These are phyloP conservation scores for Aspidapion aeneum DNA, from an alignment of 2,888 invertebrate genomes.

Conservation along the genomic window DNA sequence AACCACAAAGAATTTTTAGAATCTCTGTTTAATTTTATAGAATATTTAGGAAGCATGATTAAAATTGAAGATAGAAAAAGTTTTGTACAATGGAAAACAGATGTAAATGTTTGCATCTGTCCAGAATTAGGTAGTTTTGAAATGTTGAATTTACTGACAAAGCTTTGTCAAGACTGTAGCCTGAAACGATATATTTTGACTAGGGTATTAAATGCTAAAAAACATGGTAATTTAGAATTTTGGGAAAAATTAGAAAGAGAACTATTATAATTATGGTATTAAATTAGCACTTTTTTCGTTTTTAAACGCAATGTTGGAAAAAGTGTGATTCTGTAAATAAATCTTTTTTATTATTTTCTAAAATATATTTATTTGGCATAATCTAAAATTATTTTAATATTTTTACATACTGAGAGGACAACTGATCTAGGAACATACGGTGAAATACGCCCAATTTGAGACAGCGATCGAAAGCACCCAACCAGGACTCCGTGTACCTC, in stretches of 20 bases:
- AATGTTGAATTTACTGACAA: constrained; percentile 48
- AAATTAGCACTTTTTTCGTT: too few relatives aligned
- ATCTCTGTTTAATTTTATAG: constrained; percentile 47
- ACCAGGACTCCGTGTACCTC: too few relatives aligned
- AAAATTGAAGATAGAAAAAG: constrained; percentile 31
- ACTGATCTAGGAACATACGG: too few relatives aligned
- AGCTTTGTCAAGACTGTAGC: constrained; percentile 45
- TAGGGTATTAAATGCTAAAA: constrained; percentile 49
- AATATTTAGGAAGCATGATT: constrained; percentile 50
- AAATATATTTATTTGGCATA: too few relatives aligned
- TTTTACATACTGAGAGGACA: too few relatives aligned
- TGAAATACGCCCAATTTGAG: too few relatives aligned
- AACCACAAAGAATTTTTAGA: constrained; percentile 43
- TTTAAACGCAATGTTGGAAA: too few relatives aligned
- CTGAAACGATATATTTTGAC: constrained; percentile 48
- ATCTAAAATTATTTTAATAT: too few relatives aligned
- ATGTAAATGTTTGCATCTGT: constrained; percentile 38
- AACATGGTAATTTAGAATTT: constrained; percentile 43
- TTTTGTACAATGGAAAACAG: constrained; percentile 41
- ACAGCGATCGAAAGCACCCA: too few relatives aligned
- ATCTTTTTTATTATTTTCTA: too few relatives aligned
- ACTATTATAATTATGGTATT: constrained; percentile 11
- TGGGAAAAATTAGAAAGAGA: constrained; percentile 42
- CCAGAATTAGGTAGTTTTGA: constrained; percentile 53
- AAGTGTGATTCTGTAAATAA: too few relatives aligned